Percentiles rank a stretch among this genome's conserved stretches.
Evolutionary conservation across 2,113 vertebrate genomes (phyloP).

Genomic region (Agelaius tricolor): DNA sequence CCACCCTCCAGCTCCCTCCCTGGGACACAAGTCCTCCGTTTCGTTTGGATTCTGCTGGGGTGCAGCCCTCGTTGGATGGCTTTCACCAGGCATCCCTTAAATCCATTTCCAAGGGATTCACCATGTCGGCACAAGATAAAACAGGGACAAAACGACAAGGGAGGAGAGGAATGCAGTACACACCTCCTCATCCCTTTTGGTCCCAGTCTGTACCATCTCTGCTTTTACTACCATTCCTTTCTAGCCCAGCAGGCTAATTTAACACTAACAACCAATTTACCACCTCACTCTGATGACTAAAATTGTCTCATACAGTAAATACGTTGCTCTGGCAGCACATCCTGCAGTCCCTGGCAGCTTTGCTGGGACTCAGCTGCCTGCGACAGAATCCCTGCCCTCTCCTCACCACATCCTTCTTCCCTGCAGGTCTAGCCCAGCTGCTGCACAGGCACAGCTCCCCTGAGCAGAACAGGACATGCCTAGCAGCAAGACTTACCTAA

Average conservation of each 20-base stretch:
- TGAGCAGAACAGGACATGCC: not conserved
- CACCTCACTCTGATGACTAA: rapidly evolving
- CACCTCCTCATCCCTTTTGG: not conserved
- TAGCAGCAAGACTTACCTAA: not conserved
- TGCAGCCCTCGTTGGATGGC: rapidly evolving
- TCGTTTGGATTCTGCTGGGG: not conserved
- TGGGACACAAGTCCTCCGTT: not conserved
- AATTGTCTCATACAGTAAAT: not conserved
- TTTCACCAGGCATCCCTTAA: not conserved
- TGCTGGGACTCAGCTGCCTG: not conserved
- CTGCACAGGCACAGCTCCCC: not conserved
- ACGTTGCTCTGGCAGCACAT: not conserved
- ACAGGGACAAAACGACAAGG: not conserved
- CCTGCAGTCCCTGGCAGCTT: not conserved
- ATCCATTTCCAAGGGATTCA: not conserved
- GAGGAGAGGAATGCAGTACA: not conserved
- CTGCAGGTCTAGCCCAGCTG: not conserved
- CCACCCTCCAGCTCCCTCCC: not conserved
- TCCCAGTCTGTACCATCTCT: not conserved
- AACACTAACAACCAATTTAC: not conserved
- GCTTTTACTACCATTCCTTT: not conserved
- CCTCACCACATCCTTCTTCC: not conserved
- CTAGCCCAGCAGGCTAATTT: not conserved
- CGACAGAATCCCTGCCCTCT: not conserved
- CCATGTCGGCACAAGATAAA: not conserved